Percentiles rank a stretch among this genome's conserved stretches.
Conservation (phyloP, 2,797 vertebrate genomes). For the Phylloscopus collybita region DNA sequence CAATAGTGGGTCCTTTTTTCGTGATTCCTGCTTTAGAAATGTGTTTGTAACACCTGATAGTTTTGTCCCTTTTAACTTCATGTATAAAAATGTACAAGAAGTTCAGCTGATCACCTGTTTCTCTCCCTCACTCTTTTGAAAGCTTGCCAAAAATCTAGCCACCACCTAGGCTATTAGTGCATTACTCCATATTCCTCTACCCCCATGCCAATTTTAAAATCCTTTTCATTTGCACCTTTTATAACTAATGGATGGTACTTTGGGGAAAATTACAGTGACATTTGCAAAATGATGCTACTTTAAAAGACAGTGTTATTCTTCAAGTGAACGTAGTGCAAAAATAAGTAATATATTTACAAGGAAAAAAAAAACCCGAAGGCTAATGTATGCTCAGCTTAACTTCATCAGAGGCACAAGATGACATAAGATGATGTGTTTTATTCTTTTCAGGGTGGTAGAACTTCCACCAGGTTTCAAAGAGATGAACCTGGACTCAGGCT, state of each 20-base stretch:
- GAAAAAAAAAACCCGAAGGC: neutral
- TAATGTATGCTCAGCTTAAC: slow-evolving; percentile 16
- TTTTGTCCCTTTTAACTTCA: neutral
- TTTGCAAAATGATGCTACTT: slow-evolving; percentile 70
- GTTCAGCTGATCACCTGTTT: neutral
- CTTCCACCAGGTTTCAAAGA: slow-evolving; percentile 1
- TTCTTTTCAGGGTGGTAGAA: neutral
- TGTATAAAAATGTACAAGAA: neutral
- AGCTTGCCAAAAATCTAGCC: slow-evolving; percentile 28
- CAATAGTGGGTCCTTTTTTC: neutral
- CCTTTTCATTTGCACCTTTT: slow-evolving; percentile 60
- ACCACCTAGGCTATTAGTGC: slow-evolving; percentile 17
- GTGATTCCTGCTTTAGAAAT: neutral
- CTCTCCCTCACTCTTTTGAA: neutral
- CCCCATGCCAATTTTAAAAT: slow-evolving; percentile 38
- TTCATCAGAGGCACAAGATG: slow-evolving; percentile 32
- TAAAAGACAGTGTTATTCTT: slow-evolving; percentile 60
- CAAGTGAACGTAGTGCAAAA: slow-evolving; percentile 44
- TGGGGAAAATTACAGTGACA: slow-evolving; percentile 67
- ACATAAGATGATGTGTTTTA: slow-evolving; percentile 28
- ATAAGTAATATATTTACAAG: slow-evolving; percentile 50
- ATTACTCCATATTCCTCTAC: slow-evolving; percentile 44
- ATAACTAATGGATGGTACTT: slow-evolving; percentile 70
- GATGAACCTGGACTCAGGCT: neutral
- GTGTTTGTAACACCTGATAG: neutral